These are phyloP conservation scores for Gisinianus flammeolus DNA, from an alignment of 2,888 invertebrate genomes.

Conservation along the genomic window DNA sequence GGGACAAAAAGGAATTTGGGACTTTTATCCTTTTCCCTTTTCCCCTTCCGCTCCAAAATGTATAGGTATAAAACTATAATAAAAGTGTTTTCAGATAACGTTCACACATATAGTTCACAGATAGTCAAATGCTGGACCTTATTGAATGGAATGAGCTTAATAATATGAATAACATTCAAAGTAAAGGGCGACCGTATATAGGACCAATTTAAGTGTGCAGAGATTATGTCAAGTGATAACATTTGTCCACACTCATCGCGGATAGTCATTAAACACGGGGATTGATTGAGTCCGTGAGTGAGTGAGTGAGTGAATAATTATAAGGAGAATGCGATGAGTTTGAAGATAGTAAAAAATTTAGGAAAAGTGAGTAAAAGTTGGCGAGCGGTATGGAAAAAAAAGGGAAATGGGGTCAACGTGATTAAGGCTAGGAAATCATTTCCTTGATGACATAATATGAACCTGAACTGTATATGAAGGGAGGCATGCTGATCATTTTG, in stretches of 20 bases:
- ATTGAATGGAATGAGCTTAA: too few species aligned
- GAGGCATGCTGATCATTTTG: slow-evolving; percentile 6
- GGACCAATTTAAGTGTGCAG: too few species aligned
- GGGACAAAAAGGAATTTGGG: too few species aligned
- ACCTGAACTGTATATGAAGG: slow-evolving; percentile 52
- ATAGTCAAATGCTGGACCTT: too few species aligned
- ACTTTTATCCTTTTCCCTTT: too few species aligned
- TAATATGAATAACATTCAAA: too few species aligned
- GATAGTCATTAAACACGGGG: background rate
- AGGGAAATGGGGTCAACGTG: slow-evolving; percentile 47
- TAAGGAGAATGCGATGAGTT: background rate
- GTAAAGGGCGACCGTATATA: too few species aligned
- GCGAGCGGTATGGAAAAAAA: background rate
- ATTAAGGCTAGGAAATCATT: slow-evolving; percentile 47
- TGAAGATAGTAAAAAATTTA: slow-evolving; percentile 1
- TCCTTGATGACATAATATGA: slow-evolving; percentile 55
- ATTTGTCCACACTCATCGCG: background rate
- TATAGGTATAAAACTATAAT: too few species aligned
- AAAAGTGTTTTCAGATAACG: too few species aligned
- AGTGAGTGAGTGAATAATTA: background rate
- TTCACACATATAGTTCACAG: too few species aligned
- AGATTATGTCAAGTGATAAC: too few species aligned
- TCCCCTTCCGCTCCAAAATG: too few species aligned
- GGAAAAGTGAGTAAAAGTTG: slow-evolving; percentile 28
- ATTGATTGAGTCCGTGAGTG: background rate